These are phyloP conservation scores for Cynopterus brachyotis DNA, from an alignment of 2,113 vertebrate genomes.

Conservation along the genomic window DNA sequence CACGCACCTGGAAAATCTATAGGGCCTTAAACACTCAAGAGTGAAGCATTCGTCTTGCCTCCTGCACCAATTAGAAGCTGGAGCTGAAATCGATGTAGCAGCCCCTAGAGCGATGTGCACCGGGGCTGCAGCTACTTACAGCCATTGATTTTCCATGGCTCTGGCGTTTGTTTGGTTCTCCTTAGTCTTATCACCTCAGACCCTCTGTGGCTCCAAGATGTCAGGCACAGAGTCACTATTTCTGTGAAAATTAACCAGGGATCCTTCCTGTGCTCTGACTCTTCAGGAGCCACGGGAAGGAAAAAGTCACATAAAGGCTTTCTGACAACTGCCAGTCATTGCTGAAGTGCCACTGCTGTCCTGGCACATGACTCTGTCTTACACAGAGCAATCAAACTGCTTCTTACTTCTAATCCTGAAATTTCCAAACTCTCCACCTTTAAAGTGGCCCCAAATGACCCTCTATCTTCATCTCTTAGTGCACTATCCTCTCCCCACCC, in stretches of 20 bases:
- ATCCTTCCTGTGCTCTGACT: neutral
- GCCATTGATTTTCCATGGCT: neutral
- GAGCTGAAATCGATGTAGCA: constrained; percentile 27
- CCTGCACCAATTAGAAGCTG: constrained; percentile 27
- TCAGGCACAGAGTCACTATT: neutral
- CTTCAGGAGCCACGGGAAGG: neutral
- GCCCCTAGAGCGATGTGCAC: neutral
- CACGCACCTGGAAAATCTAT: constrained; percentile 34
- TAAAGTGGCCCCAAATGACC: neutral
- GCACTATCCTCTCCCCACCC: neutral
- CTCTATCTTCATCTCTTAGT: neutral
- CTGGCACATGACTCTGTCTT: neutral
- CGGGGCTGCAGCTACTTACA: neutral
- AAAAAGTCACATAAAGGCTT: neutral
- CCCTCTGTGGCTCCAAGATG: neutral
- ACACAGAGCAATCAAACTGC: neutral
- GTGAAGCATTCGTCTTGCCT: neutral
- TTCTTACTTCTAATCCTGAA: neutral
- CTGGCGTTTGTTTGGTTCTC: neutral
- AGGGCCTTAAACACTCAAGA: neutral
- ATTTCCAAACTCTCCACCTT: neutral
- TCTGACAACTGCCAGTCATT: neutral
- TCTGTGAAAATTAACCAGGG: neutral
- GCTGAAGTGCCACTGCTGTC: neutral
- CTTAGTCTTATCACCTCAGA: neutral